Base-by-base conservation (phyloP, 2,113 vertebrate species). In the Pterocles burchelli region DNA sequence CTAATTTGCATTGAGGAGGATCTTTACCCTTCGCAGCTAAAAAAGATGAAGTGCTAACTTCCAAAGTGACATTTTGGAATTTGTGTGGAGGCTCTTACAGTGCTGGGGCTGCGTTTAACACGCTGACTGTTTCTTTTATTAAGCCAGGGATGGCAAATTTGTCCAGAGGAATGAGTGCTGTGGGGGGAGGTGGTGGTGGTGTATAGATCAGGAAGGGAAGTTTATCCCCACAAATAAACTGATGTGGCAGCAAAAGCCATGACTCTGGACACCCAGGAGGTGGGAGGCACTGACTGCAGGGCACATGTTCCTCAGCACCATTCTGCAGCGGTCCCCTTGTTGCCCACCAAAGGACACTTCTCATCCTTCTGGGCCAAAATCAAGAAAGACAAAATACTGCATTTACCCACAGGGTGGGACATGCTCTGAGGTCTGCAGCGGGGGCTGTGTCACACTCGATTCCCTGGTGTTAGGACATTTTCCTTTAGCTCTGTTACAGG, bases 1-100 rank as follows among this genome's bases (percentile, higher is more conserved):
- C 86, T 96, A 81, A 97, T 97, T 96, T 97, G 93, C 96, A 97
- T 96, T 67, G 76, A 92, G 93, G 93, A 96, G 93, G 94, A 94
- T 96, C 95, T 95, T 96, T 92, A 96, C 93, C 95, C 96, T 96
- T 89, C 52, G 2, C 77, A 92, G 91, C 96, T 96, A 96, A 97
- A 97, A 97, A 95, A 93, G 94, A 97, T 89, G 91, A 95, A 93
- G 95, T 95, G 95, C 7, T 82, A 97, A 95, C 86, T 97, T 95
- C 84, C 76, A 78, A 87, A 97, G 91, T 96, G 95, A 95, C 91
- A 95, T 97, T 97, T 97, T 75, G 86, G 95, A 95, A 63, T 93
- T 84, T 49, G 91, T 89, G 95, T 92, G 76, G 76, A 91, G 73
- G 73, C 65, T 38, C 91, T 95, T 65, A 72, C 0, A 0, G 85